Evolutionary conservation across 2,797 vertebrate genomes (phyloP).

Genomic region (Scolopax bukidnonensis): DNA sequence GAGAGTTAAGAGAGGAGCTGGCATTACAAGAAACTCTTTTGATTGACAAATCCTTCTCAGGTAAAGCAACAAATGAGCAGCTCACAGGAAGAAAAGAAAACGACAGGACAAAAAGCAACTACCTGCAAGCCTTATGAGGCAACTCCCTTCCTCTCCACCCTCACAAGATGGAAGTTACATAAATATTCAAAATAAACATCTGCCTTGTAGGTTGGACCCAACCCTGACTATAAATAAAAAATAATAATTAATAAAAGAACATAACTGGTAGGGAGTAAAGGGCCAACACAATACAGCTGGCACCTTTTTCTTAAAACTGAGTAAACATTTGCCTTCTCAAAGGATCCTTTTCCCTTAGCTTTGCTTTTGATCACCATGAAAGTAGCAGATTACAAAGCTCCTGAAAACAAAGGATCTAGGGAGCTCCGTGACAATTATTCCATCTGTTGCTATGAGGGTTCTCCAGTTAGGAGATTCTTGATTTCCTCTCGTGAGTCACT

Average conservation of each 20-base stretch:
- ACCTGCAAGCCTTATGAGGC: not conserved
- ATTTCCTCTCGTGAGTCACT: not conserved
- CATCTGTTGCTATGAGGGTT: not conserved
- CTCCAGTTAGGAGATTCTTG: not conserved
- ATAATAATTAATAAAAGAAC: not conserved
- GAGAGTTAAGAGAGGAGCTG: not conserved
- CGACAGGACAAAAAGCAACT: not conserved
- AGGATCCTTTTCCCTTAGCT: not conserved
- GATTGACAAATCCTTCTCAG: not conserved
- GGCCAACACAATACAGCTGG: not conserved
- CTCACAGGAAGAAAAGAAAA: not conserved
- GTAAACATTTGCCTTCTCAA: not conserved
- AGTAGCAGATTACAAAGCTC: not conserved
- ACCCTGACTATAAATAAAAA: not conserved
- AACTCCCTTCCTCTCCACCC: not conserved
- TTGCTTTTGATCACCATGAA: not conserved
- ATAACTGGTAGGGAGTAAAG: not conserved
- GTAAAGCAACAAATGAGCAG: not conserved
- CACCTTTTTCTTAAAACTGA: not conserved
- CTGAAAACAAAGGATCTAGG: not conserved
- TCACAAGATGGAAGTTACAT: not conserved
- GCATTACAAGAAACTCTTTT: not conserved
- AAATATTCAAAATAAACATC: constrained; percentile 5
- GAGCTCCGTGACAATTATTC: not conserved
- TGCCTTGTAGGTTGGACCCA: not conserved